These are phyloP conservation scores for Erethizon dorsatum DNA, from an alignment of 2,797 vertebrate genomes.

Conservation along the genomic window DNA sequence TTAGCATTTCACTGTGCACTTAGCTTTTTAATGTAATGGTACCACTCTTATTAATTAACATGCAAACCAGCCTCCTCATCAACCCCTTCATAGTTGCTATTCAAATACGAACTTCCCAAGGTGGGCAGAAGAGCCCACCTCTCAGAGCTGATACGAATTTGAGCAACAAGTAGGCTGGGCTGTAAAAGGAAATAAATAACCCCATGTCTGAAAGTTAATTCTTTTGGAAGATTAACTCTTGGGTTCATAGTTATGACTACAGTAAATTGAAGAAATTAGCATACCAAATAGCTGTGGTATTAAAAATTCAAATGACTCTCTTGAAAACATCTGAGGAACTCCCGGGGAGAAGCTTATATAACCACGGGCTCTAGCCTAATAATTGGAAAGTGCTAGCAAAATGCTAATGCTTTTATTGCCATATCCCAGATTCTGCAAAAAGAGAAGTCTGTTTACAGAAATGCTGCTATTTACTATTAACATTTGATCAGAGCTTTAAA, in stretches of 20 bases:
- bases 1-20: rapidly evolving
- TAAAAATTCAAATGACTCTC: slow-evolving; percentile 76
- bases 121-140: background rate
- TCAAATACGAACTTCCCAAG: background rate
- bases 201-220: background rate
- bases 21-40: background rate
- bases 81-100: background rate
- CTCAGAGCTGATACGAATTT: background rate
- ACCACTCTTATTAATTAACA: background rate
- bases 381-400: background rate
- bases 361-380: background rate
- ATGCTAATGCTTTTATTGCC: slow-evolving; percentile 38
- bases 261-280: slow-evolving; percentile 63
- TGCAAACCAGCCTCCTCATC: background rate
- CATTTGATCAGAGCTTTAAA: background rate
- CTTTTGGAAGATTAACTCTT: slow-evolving; percentile 45
- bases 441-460: background rate
- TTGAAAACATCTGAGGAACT: slow-evolving; percentile 43
- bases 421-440: background rate
- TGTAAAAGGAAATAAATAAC: background rate
- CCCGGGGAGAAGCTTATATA: background rate
- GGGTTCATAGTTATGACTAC: background rate
- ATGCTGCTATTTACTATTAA: rapidly evolving
- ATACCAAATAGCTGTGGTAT: slow-evolving; percentile 48
- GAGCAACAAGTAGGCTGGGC: background rate